Evolutionary conservation across 2,113 vertebrate genomes (phyloP).

Genomic region (Charadrius vociferus): DNA sequence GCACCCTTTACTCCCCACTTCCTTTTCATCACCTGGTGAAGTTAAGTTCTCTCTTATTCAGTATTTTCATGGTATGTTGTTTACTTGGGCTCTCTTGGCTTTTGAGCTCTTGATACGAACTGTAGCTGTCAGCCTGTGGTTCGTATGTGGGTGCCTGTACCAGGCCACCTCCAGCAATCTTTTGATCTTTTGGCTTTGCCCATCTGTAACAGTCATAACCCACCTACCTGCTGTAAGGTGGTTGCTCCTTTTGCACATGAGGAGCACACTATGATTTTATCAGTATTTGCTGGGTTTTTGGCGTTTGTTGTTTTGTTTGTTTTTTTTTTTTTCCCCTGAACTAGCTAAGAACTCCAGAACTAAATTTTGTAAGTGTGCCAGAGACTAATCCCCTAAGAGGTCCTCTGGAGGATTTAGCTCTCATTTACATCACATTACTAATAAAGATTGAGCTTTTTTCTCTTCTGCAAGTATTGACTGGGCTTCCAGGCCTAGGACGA

Average conservation of each 20-base stretch:
- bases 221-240: background rate
- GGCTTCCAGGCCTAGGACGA: background rate
- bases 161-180: background rate
- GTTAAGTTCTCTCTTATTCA: background rate
- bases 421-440: background rate
- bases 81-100: background rate
- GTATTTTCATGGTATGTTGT: background rate
- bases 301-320: too few relatives aligned
- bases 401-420: background rate
- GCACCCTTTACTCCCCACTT: background rate
- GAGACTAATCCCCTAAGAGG: background rate
- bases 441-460: background rate
- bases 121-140: background rate
- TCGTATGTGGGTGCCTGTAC: rapidly evolving
- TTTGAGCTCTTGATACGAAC: background rate
- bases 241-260: background rate
- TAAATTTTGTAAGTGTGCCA: background rate
- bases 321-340: background rate
- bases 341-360: background rate
- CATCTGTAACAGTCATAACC: background rate
- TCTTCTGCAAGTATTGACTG: background rate
- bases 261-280: background rate
- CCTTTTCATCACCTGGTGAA: background rate
- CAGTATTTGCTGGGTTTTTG: background rate
- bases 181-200: background rate